These are phyloP conservation scores for Brachypterus glaber DNA, from an alignment of 2,888 invertebrate species.

Conservation along the genomic window DNA sequence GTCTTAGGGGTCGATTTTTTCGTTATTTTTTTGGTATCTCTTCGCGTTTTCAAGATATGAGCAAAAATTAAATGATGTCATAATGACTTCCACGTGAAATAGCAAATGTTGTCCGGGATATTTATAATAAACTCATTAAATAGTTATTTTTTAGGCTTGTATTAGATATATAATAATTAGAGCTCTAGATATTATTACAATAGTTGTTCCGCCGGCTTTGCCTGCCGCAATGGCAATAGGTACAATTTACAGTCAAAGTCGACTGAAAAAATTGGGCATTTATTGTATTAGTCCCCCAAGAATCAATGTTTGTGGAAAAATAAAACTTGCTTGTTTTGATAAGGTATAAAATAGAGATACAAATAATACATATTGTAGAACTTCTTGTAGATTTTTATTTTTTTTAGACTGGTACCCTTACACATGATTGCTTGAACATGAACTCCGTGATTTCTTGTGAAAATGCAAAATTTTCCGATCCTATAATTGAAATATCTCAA, in stretches of 20 bases:
- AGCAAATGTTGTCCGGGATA: too few relatives aligned
- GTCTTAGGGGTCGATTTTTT: too few relatives aligned
- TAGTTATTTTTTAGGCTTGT: slow-evolving; percentile 26
- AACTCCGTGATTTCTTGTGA: slow-evolving; percentile 62
- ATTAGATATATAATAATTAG: slow-evolving; percentile 59
- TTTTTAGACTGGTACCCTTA: slow-evolving; percentile 76
- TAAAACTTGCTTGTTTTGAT: slow-evolving; percentile 80
- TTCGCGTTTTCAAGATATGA: too few relatives aligned
- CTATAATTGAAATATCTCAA: slow-evolving; percentile 45
- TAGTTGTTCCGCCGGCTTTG: slow-evolving; percentile 85
- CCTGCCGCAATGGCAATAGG: slow-evolving; percentile 84
- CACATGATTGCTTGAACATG: slow-evolving; percentile 80
- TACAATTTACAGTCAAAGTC: slow-evolving; percentile 64
- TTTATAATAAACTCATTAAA: too few relatives aligned
- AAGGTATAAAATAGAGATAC: too few relatives aligned
- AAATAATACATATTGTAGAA: too few relatives aligned
- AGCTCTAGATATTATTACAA: slow-evolving; percentile 82
- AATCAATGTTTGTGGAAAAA: slow-evolving; percentile 70
- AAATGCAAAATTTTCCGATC: slow-evolving; percentile 45
- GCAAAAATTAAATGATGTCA: too few relatives aligned
- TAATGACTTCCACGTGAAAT: too few relatives aligned
- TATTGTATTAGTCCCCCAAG: slow-evolving; percentile 72
- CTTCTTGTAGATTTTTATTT: too few relatives aligned
- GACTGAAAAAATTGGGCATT: slow-evolving; percentile 57
- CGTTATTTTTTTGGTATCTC: too few relatives aligned